Base-by-base conservation (phyloP, 2,888 invertebrate genomes). In the Oscheius sp. region DNA sequence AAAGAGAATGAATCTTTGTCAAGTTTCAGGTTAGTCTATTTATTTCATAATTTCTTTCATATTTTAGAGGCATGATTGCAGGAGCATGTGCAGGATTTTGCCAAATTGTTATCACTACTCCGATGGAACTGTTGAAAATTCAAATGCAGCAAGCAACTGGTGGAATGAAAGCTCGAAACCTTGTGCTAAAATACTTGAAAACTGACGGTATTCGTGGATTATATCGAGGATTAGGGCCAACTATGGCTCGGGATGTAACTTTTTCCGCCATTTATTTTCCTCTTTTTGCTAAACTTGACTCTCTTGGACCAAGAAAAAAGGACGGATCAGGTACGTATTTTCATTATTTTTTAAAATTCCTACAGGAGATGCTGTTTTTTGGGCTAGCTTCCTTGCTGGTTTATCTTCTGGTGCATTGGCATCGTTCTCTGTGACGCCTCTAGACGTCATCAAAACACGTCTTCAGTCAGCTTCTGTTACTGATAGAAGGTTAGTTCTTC, bases 71-170 rank as follows among this genome's bases (percentile, higher is more conserved):
- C 89, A 93, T 95, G 92, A 75, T 92, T 48, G 95, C 97, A 29
- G 97, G 97, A 57, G 96, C 93, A 2, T 89, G 92, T 81, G 96
- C 97, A 0, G 97, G 97, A 37, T 91, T 95, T 76, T 97, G 95
- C 87, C 97, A 98, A 90, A 95, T 97, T 82, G 89, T 96, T 50
- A 91, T 98, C 75, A 98, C 97, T 17, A 98, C 97, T 1, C 97
- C 98, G 2, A 98, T 98, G 98, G 97, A 98, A 88, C 90, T 98
- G 74, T 90, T 98, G 6, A 98, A 98, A 90, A 98, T 98, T 85
- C 96, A 96, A 89, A 92, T 96, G 91, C 98, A 98, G 89, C 74
- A 74, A 20, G 72, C 76, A 25, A n/a, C 46, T 1, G 53, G 61
- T n/a, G 58, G 71, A 23, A 52, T 69, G 17, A 76, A 61, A 17